phyloP scores from a whole-genome alignment of 2,888 invertebrate genomes.

The Mycalesis mineus region DNA sequence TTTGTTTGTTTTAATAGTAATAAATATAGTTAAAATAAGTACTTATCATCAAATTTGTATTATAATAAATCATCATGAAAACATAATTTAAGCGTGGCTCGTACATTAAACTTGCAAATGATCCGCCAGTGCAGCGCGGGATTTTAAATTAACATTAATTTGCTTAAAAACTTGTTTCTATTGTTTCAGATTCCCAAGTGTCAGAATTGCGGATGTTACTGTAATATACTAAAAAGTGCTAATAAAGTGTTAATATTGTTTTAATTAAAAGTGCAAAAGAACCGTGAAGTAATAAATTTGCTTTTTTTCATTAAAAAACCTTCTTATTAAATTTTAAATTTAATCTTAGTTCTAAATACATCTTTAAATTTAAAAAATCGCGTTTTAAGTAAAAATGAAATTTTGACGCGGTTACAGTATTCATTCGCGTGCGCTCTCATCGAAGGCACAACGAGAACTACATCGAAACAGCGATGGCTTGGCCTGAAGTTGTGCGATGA shows the following conservation, averaged over 20 bases:
- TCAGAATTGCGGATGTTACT: not conserved
- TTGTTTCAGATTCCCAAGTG: conserved; percentile 1
- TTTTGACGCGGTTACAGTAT: conserved; percentile 3
- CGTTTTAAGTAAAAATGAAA: not conserved
- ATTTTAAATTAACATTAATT: not conserved
- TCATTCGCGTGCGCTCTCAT: conserved; percentile 1
- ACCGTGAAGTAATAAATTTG: not conserved
- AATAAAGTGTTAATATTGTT: not conserved
- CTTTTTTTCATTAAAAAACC: not conserved
- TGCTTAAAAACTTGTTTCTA: not conserved
- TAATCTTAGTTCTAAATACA: not conserved
- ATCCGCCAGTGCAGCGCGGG: not conserved
- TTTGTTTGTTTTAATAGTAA: too few relatives aligned
- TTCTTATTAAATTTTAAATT: not conserved
- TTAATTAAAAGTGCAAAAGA: not conserved
- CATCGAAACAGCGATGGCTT: conserved; percentile 70
- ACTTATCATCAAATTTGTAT: too few relatives aligned
- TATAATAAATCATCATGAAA: too few relatives aligned
- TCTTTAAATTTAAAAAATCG: too few relatives aligned
- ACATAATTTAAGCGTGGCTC: too few relatives aligned
- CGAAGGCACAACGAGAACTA: conserved; percentile 57
- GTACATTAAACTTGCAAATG: not conserved
- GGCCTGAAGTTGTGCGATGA: conserved; percentile 78
- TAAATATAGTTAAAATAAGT: too few relatives aligned
- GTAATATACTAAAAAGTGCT: not conserved